phyloP scores from a whole-genome alignment of 2,113 vertebrate species.

The Chrysochloris asiatica region DNA sequence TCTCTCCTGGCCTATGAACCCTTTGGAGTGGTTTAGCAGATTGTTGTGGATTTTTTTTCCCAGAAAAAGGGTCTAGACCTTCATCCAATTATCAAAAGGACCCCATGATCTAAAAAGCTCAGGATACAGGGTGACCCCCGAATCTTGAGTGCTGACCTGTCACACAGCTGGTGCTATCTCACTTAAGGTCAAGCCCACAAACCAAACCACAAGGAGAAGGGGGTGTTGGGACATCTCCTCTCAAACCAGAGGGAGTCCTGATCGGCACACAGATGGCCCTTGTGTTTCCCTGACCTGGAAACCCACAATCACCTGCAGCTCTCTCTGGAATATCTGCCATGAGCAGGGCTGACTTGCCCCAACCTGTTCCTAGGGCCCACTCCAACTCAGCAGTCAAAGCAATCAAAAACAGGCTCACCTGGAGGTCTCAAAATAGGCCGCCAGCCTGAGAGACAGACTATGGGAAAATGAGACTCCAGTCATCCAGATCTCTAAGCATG shows the following conservation, averaged over 20 bases:
- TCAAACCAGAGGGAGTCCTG: not conserved
- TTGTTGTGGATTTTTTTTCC: not conserved
- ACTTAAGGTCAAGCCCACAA: not conserved
- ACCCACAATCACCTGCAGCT: not conserved
- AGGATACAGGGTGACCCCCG: not conserved
- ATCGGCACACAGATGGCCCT: not conserved
- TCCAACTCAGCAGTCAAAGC: not conserved
- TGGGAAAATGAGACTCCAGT: not conserved
- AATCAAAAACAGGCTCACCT: not conserved
- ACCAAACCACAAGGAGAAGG: not conserved
- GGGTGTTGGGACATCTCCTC: rapidly evolving
- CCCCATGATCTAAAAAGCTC: not conserved
- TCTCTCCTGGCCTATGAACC: not conserved
- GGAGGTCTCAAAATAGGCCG: not conserved
- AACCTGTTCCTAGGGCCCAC: not conserved
- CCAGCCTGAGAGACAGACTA: not conserved
- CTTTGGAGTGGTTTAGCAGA: not conserved
- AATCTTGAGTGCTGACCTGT: not conserved
- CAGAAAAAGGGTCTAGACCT: not conserved
- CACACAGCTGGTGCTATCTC: constrained; percentile 19
- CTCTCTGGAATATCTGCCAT: not conserved
- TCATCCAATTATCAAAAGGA: not conserved
- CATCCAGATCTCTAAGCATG: not conserved
- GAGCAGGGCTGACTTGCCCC: not conserved
- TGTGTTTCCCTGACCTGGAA: rapidly evolving